These are phyloP conservation scores for Tiaroga cobitis DNA, from an alignment of 2,797 vertebrate species.

Conservation along the genomic window DNA sequence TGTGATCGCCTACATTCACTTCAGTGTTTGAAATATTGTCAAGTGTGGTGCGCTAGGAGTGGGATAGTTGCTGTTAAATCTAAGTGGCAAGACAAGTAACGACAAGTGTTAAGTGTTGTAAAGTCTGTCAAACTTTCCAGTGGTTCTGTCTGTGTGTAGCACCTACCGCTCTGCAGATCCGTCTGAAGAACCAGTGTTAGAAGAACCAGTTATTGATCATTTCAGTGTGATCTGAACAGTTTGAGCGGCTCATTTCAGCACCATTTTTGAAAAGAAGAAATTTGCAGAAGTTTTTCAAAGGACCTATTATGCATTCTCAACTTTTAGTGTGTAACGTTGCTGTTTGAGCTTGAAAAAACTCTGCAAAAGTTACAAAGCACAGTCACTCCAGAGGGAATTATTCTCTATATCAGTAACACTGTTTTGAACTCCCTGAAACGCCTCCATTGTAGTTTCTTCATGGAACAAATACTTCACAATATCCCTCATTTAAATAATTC, in stretches of 20 bases:
- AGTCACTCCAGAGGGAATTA: no score
- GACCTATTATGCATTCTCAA: neutral
- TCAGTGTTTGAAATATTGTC: no score
- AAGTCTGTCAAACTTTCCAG: neutral
- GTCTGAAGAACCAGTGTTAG: neutral
- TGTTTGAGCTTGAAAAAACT: neutral
- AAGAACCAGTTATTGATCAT: neutral
- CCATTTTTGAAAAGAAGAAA: neutral
- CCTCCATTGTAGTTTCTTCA: no score
- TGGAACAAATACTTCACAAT: no score
- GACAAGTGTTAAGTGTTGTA: neutral
- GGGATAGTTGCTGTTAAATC: neutral
- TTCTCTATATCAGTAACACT: no score
- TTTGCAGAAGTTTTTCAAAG: neutral
- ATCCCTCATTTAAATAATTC: no score
- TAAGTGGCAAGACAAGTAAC: neutral
- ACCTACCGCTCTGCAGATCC: neutral
- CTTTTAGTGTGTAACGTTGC: no score
- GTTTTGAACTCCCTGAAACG: no score
- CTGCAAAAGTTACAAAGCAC: no score
- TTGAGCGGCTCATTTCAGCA: neutral
- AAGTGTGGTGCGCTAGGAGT: neutral
- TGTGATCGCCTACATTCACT: neutral
- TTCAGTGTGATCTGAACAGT: neutral
- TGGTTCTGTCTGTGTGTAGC: neutral